Conservation (phyloP, 2,113 vertebrate species). For the Thalassarche chlororhynchos region DNA sequence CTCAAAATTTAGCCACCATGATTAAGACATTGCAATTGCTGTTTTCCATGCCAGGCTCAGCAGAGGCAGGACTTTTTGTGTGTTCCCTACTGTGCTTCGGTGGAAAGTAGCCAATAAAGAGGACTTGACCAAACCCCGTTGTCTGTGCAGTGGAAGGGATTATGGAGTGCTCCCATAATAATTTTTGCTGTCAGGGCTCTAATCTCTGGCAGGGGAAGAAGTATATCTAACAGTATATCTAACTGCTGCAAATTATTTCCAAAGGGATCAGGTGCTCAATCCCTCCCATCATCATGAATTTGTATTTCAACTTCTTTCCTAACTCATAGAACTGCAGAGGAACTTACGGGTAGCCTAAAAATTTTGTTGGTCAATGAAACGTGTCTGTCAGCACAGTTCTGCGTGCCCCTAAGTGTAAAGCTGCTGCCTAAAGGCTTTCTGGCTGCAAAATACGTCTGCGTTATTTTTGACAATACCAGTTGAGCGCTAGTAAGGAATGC, state of each 20-base stretch:
- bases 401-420: background rate
- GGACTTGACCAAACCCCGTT: background rate
- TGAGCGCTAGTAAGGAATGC: background rate
- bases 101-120: background rate
- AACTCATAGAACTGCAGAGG: background rate
- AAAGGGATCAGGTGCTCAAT: background rate
- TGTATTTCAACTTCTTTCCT: background rate
- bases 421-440: background rate
- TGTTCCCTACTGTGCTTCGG: background rate
- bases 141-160: background rate
- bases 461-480: background rate
- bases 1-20: background rate
- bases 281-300: background rate
- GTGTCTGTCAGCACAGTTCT: background rate
- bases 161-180: background rate
- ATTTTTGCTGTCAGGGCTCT: background rate
- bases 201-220: background rate
- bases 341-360: background rate
- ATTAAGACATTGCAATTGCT: background rate
- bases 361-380: background rate
- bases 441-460: background rate
- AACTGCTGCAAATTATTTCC: background rate
- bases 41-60: background rate
- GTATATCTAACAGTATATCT: background rate
- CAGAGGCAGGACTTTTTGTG: background rate